Percentiles rank a stretch among this genome's conserved stretches.
These are phyloP conservation scores for Phengaris alcon DNA, from an alignment of 2,888 invertebrate genomes.

Conservation along the genomic window DNA sequence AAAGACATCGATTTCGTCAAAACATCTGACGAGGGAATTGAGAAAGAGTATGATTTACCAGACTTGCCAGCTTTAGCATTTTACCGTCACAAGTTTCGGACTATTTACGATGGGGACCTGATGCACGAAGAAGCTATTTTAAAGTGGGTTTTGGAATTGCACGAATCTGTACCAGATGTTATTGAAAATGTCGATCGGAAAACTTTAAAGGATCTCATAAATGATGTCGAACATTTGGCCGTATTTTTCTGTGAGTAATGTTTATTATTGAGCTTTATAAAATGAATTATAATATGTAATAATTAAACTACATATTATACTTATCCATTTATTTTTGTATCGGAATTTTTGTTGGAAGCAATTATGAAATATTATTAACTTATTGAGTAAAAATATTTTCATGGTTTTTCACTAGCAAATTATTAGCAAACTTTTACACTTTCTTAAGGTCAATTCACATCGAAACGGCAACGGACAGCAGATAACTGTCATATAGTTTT, in stretches of 20 bases:
- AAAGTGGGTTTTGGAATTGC: slow-evolving; percentile 92
- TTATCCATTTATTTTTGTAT: too few relatives aligned
- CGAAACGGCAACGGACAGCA: too few relatives aligned
- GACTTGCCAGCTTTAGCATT: slow-evolving; percentile 90
- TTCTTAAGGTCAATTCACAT: not conserved
- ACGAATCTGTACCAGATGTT: slow-evolving; percentile 90
- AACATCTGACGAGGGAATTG: slow-evolving; percentile 92
- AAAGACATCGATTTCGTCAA: slow-evolving; percentile 95
- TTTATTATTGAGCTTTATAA: too few relatives aligned
- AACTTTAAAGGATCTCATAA: slow-evolving; percentile 91
- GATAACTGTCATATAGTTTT: too few relatives aligned
- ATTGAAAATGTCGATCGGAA: slow-evolving; percentile 95
- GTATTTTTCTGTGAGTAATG: slow-evolving; percentile 91
- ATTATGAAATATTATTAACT: too few relatives aligned
- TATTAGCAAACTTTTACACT: not conserved
- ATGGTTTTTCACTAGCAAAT: not conserved
- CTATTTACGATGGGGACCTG: slow-evolving; percentile 92
- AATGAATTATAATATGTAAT: too few relatives aligned
- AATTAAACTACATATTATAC: too few relatives aligned
- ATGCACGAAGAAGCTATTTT: slow-evolving; percentile 95
- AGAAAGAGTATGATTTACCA: slow-evolving; percentile 91
- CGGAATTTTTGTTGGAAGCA: too few relatives aligned
- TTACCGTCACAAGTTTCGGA: slow-evolving; percentile 92
- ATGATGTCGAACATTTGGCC: slow-evolving; percentile 93
- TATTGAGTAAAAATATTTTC: not conserved